Evolutionary conservation across 2,113 vertebrate genomes (phyloP).

Genomic region (Ailuropoda melanoleuca): DNA sequence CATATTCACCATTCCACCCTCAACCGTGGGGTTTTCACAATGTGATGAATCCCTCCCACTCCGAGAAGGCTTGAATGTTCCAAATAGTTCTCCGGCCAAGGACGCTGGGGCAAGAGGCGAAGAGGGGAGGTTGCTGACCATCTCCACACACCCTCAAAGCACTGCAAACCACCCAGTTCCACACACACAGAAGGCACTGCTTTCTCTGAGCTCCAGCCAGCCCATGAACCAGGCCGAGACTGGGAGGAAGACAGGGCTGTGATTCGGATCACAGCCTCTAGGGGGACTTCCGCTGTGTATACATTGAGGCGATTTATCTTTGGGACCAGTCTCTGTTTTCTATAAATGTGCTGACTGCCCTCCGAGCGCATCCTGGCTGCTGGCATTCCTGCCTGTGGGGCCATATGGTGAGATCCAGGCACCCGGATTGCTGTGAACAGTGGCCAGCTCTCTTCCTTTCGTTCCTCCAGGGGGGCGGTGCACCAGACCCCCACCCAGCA

Average conservation of each 20-base stretch:
- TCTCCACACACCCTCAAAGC: background rate
- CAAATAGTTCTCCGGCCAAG: background rate
- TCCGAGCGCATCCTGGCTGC: background rate
- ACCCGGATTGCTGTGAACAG: background rate
- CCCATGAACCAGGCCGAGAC: background rate
- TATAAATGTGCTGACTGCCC: background rate
- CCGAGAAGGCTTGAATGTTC: background rate
- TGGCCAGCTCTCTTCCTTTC: background rate
- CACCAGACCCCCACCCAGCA: background rate
- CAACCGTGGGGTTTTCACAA: background rate
- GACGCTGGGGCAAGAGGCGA: rapidly evolving
- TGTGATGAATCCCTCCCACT: background rate
- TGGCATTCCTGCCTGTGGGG: background rate
- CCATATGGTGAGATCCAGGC: background rate
- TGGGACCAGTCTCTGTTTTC: background rate
- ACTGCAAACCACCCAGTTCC: rapidly evolving
- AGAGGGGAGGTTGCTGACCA: background rate
- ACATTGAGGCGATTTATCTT: background rate
- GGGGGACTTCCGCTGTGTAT: background rate
- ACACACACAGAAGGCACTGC: background rate
- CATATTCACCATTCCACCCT: background rate
- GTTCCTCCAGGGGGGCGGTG: background rate
- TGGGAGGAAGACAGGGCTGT: background rate
- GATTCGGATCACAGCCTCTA: background rate
- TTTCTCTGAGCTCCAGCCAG: background rate